A percentile compares a stretch with the other conserved stretches of the same genome.
phyloP scores from a whole-genome alignment of 2,888 invertebrate species.

The Acanthosepion esculentum region DNA sequence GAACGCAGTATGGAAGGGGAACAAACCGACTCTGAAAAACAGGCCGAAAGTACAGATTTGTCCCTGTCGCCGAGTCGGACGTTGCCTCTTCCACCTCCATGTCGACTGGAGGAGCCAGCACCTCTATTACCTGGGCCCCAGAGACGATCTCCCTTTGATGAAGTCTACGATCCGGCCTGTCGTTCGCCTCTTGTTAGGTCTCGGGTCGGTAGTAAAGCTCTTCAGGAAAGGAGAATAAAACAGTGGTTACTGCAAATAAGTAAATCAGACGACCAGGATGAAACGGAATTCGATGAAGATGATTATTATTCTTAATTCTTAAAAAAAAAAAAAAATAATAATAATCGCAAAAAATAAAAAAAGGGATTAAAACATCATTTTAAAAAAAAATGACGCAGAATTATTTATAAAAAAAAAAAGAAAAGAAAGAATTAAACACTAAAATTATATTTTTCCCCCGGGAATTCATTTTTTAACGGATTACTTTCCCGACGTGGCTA shows the following conservation, averaged over 20 bases:
- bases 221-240: constrained; percentile 43
- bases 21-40: not conserved
- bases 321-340: not conserved
- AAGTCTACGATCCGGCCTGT: constrained; percentile 43
- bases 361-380: not conserved
- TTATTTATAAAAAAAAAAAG: not conserved
- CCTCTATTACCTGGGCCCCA: not conserved
- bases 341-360: not conserved
- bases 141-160: not conserved
- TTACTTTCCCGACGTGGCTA: not conserved
- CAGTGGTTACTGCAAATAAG: constrained; percentile 42
- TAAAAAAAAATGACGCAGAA: not conserved
- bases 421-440: not conserved
- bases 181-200: constrained; percentile 43
- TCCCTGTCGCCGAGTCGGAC: not conserved
- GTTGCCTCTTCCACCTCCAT: constrained; percentile 14
- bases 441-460: not conserved
- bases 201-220: constrained; percentile 47
- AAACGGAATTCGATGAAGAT: constrained; percentile 17
- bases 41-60: not conserved
- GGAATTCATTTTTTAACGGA: not conserved
- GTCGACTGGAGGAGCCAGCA: not conserved
- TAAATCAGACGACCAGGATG: not conserved
- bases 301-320: constrained; percentile 38
- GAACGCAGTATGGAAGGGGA: constrained; percentile 46